Conservation (phyloP, 1,140 invertebrate species). For the Lycorma delicatula region DNA sequence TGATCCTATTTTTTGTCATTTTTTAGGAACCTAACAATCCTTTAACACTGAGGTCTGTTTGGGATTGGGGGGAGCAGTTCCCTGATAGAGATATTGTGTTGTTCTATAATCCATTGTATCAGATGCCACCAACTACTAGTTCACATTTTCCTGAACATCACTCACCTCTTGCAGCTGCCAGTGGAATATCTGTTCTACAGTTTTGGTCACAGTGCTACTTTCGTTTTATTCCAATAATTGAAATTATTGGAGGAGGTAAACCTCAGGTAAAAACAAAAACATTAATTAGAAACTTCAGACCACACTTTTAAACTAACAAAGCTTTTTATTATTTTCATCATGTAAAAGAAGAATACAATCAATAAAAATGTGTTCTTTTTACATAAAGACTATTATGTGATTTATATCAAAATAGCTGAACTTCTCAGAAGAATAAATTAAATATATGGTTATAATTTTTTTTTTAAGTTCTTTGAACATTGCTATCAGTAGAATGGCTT, state of each 20-base stretch:
- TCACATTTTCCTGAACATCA: slow-evolving; percentile 14
- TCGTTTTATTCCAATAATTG: slow-evolving; percentile 73
- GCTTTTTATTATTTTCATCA: background rate
- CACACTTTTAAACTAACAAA: background rate
- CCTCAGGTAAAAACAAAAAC: slow-evolving; percentile 32
- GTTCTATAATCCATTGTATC: slow-evolving; percentile 68
- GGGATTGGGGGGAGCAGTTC: slow-evolving; percentile 80
- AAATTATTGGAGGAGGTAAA: slow-evolving; percentile 46
- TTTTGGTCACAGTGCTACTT: slow-evolving; percentile 87
- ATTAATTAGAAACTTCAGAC: background rate
- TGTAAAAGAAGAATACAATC: background rate
- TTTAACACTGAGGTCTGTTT: slow-evolving; percentile 60
- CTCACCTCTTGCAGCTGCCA: slow-evolving; percentile 34
- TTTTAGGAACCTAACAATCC: slow-evolving; percentile 43
- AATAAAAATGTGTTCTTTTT: background rate
- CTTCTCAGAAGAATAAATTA: no score
- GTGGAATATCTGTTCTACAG: slow-evolving; percentile 50
- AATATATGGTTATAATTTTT: no score
- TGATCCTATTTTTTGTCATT: background rate
- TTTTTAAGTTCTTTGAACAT: no score
- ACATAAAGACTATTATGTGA: no score
- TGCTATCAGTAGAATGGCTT: no score
- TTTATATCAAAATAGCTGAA: no score
- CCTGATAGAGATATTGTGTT: slow-evolving; percentile 62
- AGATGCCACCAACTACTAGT: slow-evolving; percentile 18